Conservation (phyloP, 35 echinoderm and acorn worm genomes). For the Chiridota heheva region DNA sequence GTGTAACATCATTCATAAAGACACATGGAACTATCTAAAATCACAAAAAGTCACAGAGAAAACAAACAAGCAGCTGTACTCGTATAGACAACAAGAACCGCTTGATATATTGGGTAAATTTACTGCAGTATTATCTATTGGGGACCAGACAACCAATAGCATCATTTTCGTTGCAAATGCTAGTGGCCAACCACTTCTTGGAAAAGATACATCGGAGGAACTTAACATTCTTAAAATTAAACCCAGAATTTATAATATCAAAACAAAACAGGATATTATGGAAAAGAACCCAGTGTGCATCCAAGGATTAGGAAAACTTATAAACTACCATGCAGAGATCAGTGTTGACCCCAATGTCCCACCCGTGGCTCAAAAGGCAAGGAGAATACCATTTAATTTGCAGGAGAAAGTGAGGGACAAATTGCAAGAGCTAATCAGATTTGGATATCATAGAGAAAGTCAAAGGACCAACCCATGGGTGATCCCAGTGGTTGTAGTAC, state of each 20-base stretch:
- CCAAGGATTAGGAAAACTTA: constrained; percentile 1
- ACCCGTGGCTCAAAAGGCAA: background rate
- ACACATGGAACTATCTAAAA: constrained; percentile 1
- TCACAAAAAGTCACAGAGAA: background rate
- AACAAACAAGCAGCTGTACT: background rate
- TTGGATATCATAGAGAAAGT: constrained; percentile 1
- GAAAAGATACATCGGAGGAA: constrained; percentile 7
- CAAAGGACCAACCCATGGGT: constrained; percentile 14
- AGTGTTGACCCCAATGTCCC: constrained; percentile 12
- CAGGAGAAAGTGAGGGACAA: background rate
- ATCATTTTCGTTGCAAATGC: constrained; percentile 20
- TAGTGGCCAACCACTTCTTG: background rate
- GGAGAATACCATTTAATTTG: constrained; percentile 5
- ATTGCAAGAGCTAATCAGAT: background rate
- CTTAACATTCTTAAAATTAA: background rate
- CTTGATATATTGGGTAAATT: constrained; percentile 16
- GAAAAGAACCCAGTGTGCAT: constrained; percentile 11
- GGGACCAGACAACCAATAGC: background rate
- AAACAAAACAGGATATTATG: background rate
- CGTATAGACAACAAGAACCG: constrained; percentile 24
- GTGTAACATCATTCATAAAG: constrained; percentile 7
- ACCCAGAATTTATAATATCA: background rate
- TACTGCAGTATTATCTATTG: background rate
- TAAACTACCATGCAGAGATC: constrained; percentile 11
- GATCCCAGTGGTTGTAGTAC: constrained; percentile 31